These are phyloP conservation scores for Danio jaintianensis DNA, from an alignment of 2,797 vertebrate species.

Conservation along the genomic window DNA sequence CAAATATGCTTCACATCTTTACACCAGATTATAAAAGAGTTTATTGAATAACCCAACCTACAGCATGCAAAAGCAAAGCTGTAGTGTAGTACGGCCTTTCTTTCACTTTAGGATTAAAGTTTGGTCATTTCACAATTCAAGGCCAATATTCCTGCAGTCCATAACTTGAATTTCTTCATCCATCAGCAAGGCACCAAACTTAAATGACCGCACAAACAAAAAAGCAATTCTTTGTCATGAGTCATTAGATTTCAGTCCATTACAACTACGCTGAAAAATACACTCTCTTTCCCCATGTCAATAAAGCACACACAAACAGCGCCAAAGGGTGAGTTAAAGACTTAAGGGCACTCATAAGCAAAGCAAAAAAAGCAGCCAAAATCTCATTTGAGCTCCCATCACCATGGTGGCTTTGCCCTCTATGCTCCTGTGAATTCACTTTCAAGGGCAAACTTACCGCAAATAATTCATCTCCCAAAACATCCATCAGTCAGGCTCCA, in stretches of 20 bases:
- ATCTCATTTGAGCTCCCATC: conserved; percentile 65
- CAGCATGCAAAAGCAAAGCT: background rate
- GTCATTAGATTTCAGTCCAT: conserved; percentile 56
- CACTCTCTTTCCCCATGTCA: conserved; percentile 37
- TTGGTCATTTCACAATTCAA: background rate
- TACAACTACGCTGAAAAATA: conserved; percentile 48
- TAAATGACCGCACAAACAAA: conserved; percentile 52
- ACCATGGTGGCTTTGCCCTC: conserved; percentile 61
- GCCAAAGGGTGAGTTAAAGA: conserved; percentile 47
- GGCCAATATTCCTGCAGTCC: conserved; percentile 35
- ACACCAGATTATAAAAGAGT: background rate
- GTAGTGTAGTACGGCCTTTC: background rate
- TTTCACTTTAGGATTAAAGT: conserved; percentile 10
- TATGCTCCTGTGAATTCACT: conserved; percentile 73
- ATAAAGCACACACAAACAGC: conserved; percentile 49
- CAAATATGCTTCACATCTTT: too few relatives aligned
- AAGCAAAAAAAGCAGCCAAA: conserved; percentile 61
- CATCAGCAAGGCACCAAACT: conserved; percentile 47
- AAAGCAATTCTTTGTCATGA: conserved; percentile 47
- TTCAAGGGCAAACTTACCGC: conserved; percentile 75
- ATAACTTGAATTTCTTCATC: conserved; percentile 44
- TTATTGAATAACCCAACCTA: background rate
- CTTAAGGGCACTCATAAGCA: conserved; percentile 49
- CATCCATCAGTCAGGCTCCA: conserved; percentile 74
- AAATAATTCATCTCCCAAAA: conserved; percentile 78